Conservation (phyloP, 2,797 vertebrate genomes). For the Enteromius radiatus region DNA sequence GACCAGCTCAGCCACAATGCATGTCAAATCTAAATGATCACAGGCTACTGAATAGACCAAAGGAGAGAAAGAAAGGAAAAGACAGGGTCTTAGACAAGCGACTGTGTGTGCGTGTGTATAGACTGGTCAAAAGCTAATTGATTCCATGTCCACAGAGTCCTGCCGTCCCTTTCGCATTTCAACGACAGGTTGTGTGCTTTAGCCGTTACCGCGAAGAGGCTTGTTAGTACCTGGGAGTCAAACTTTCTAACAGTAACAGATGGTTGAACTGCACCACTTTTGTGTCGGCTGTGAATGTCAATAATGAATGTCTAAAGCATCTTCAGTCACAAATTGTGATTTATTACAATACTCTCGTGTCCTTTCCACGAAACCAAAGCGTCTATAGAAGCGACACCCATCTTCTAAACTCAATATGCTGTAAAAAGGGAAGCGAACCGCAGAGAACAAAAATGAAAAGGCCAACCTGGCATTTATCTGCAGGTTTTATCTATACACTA, state of each 20-base stretch:
- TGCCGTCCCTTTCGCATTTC: slow-evolving; percentile 77
- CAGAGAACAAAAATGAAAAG: slow-evolving; percentile 57
- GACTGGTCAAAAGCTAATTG: slow-evolving; percentile 82
- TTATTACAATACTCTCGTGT: neutral
- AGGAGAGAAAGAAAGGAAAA: slow-evolving; percentile 64
- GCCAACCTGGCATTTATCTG: slow-evolving; percentile 64
- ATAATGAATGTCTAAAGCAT: neutral
- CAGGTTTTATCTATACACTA: slow-evolving; percentile 85
- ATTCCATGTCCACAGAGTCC: slow-evolving; percentile 85
- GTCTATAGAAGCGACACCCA: slow-evolving; percentile 7
- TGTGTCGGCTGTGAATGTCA: neutral
- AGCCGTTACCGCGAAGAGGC: slow-evolving; percentile 42
- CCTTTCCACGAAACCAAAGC: slow-evolving; percentile 36
- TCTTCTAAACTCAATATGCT: slow-evolving; percentile 45
- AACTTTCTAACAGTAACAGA: slow-evolving; percentile 34
- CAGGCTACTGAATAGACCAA: slow-evolving; percentile 86
- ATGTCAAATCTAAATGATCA: slow-evolving; percentile 93
- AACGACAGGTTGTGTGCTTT: slow-evolving; percentile 56
- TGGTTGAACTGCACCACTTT: slow-evolving; percentile 14
- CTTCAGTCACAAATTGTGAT: neutral
- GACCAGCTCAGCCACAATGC: slow-evolving; percentile 87
- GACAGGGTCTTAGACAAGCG: slow-evolving; percentile 56
- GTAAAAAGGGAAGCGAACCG: slow-evolving; percentile 13
- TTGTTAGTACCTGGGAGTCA: slow-evolving; percentile 52
- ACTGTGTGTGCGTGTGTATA: slow-evolving; percentile 40